Conservation (phyloP, 2,113 vertebrate species). For the Pipa parva region DNA sequence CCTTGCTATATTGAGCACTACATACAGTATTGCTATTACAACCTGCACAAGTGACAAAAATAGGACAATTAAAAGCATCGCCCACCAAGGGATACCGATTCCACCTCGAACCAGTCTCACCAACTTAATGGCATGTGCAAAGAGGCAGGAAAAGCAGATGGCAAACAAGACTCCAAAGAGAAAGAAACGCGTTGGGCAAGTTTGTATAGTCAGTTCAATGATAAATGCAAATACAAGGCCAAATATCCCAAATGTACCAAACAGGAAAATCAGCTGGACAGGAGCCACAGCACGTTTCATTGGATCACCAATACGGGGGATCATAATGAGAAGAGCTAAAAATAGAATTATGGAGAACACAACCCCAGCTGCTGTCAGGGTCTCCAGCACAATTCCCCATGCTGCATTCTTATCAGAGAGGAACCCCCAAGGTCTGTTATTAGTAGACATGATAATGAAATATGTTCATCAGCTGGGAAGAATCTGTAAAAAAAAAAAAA, state of each 20-base stretch:
- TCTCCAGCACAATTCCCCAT: slow-evolving; percentile 84
- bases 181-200: slow-evolving; percentile 80
- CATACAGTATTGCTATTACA: slow-evolving; percentile 72
- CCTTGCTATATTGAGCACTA: slow-evolving; percentile 66
- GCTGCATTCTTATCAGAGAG: slow-evolving; percentile 66
- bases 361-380: slow-evolving; percentile 67
- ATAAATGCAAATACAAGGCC: slow-evolving; percentile 85
- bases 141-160: slow-evolving; percentile 82
- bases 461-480: not conserved
- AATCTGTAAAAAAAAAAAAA: slow-evolving; percentile 3
- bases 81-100: slow-evolving; percentile 60
- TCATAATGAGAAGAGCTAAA: slow-evolving; percentile 62
- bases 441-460: slow-evolving; percentile 7
- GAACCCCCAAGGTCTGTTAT: slow-evolving; percentile 57
- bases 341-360: slow-evolving; percentile 66
- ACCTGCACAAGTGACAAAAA: slow-evolving; percentile 75
- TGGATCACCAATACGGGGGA: slow-evolving; percentile 65
- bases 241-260: slow-evolving; percentile 76
- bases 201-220: slow-evolving; percentile 61
- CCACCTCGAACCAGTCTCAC: slow-evolving; percentile 65
- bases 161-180: slow-evolving; percentile 81
- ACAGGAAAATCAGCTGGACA: slow-evolving; percentile 71
- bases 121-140: slow-evolving; percentile 67
- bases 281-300: slow-evolving; percentile 59
- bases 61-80: slow-evolving; percentile 60